Percentiles rank a stretch among this genome's conserved stretches.
Evolutionary conservation across 1,140 invertebrate species (phyloP).

Genomic region (Drosophila neocordata): DNA sequence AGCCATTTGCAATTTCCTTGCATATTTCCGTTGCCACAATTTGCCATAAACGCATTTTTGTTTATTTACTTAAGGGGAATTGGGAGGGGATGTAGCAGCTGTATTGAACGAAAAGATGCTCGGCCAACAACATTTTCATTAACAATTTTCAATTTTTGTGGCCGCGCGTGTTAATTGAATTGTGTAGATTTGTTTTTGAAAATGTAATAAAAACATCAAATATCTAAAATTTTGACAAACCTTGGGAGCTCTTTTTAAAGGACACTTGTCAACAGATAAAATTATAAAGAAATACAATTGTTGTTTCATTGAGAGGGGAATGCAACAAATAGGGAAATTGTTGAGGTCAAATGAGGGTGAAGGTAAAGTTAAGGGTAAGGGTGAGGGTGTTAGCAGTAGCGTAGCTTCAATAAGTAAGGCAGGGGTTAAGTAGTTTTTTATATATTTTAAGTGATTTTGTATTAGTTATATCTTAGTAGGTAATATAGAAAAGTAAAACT

Average conservation of each 20-base stretch:
- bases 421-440: no score
- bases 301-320: conserved; percentile 34
- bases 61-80: conserved; percentile 51
- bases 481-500: no score
- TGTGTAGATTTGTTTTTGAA: conserved; percentile 44
- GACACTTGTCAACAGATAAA: conserved; percentile 69
- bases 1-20: conserved; percentile 74
- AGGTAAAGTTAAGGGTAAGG: conserved; percentile 12
- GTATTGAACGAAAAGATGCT: no score
- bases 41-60: conserved; percentile 48
- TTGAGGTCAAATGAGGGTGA: conserved; percentile 15
- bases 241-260: conserved; percentile 41
- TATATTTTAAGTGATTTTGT: no score
- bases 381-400: conserved; percentile 1
- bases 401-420: neutral
- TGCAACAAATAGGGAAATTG: conserved; percentile 27
- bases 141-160: conserved; percentile 67
- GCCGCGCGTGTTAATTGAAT: conserved; percentile 70
- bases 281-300: conserved; percentile 69
- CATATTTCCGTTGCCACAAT: conserved; percentile 73
- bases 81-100: no score
- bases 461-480: no score
- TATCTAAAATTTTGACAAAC: neutral
- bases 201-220: neutral
- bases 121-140: conserved; percentile 60